Conservation (phyloP, 2,113 vertebrate genomes). For the Emydocephalus ijimae region DNA sequence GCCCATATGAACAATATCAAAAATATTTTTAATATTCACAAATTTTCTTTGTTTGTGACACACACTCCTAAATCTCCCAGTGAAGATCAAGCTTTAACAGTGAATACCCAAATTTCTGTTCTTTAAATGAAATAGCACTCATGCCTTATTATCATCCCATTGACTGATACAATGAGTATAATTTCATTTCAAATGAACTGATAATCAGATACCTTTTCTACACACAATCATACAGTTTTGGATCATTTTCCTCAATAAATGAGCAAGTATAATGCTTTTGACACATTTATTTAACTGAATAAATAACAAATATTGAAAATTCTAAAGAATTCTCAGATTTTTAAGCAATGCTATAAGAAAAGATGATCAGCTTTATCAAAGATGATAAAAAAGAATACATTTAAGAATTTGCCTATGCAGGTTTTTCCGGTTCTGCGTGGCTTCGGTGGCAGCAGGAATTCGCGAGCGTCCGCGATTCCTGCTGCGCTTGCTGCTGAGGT, state of each 20-base stretch:
- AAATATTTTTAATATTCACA: neutral
- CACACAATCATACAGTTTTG: neutral
- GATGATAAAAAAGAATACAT: neutral
- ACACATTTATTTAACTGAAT: neutral
- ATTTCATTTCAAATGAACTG: neutral
- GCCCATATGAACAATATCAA: neutral
- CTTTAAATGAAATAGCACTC: neutral
- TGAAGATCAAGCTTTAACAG: neutral
- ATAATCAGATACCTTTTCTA: neutral
- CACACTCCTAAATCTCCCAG: neutral
- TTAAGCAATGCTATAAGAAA: neutral
- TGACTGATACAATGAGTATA: neutral
- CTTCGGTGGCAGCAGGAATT: too few species aligned
- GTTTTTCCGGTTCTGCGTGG: too few species aligned
- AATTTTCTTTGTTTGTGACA: neutral
- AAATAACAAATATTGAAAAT: neutral
- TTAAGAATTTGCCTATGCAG: neutral
- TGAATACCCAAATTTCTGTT: neutral
- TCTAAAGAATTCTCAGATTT: neutral
- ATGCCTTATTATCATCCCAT: neutral
- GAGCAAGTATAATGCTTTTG: neutral
- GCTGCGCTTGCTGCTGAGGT: too few species aligned
- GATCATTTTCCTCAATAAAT: neutral
- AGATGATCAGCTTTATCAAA: neutral
- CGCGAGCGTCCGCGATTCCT: too few species aligned